phyloP scores from a whole-genome alignment of 1,140 invertebrate genomes.

The Aradophagus sp. region DNA sequence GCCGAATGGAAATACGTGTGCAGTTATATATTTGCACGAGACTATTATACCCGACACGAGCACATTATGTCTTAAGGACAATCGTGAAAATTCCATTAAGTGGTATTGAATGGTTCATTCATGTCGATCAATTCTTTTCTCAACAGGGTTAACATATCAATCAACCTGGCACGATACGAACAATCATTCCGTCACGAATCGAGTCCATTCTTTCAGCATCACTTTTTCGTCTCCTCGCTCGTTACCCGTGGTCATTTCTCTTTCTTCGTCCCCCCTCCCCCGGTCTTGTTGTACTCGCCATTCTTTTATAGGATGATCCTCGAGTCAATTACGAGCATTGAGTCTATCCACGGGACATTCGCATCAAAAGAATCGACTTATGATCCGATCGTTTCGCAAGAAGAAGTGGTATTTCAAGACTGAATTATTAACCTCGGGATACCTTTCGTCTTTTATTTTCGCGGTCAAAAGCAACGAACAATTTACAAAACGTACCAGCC shows the following conservation, averaged over 20 bases:
- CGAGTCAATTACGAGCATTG: conserved; percentile 53
- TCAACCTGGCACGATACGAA: conserved; percentile 59
- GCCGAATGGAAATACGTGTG: conserved; percentile 36
- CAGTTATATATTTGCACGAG: conserved; percentile 45
- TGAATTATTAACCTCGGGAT: too few relatives aligned
- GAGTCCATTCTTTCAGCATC: conserved; percentile 48
- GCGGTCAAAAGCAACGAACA: too few relatives aligned
- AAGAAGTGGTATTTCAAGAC: too few relatives aligned
- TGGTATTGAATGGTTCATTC: conserved; percentile 75
- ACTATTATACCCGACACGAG: conserved; percentile 64
- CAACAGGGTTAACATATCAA: conserved; percentile 73
- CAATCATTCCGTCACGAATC: conserved; percentile 48
- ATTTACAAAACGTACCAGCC: too few relatives aligned
- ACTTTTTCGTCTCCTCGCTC: conserved; percentile 50
- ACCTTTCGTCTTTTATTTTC: too few relatives aligned
- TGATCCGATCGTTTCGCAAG: conserved; percentile 40
- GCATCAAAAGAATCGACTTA: conserved; percentile 49
- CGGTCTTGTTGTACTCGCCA: conserved; percentile 31
- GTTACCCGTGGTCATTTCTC: conserved; percentile 31
- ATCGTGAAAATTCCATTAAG: conserved; percentile 73
- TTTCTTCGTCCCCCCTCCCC: conserved; percentile 11
- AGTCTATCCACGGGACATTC: conserved; percentile 30
- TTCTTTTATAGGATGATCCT: conserved; percentile 43
- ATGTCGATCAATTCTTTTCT: conserved; percentile 73
- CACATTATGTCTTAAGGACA: conserved; percentile 72